A percentile compares a stretch with the other conserved stretches of the same genome.
Conservation (phyloP, 2,797 vertebrate genomes). For the Rhynchonycteris naso region DNA sequence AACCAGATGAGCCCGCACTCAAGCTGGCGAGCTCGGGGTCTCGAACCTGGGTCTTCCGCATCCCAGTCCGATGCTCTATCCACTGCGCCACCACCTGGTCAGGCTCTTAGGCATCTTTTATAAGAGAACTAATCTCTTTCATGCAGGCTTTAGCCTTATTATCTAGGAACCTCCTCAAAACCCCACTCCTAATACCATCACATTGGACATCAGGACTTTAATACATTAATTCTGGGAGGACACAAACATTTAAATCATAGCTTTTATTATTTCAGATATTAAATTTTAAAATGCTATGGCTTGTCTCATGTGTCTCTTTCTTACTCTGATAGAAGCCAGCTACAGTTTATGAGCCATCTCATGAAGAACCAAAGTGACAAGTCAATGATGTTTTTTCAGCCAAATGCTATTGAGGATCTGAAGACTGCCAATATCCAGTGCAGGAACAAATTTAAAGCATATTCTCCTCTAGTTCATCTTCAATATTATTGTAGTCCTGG, state of each 20-base stretch:
- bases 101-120: background rate
- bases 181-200: background rate
- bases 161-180: no score
- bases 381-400: no score
- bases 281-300: background rate
- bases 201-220: background rate
- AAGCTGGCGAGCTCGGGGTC: no score
- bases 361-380: background rate
- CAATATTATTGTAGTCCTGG: background rate
- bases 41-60: no score
- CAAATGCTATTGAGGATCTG: background rate
- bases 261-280: background rate
- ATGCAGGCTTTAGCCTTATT: background rate
- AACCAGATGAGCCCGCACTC: no score
- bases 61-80: no score
- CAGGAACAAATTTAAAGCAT: no score
- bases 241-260: background rate
- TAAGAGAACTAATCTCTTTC: background rate
- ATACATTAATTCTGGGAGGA: background rate
- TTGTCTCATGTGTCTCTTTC: background rate
- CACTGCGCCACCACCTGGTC: no score
- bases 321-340: background rate
- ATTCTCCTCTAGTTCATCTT: no score
- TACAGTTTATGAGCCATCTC: background rate
- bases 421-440: rapidly evolving